These are phyloP conservation scores for Diphyllodes magnificus DNA, from an alignment of 2,113 vertebrate genomes.

Conservation along the genomic window DNA sequence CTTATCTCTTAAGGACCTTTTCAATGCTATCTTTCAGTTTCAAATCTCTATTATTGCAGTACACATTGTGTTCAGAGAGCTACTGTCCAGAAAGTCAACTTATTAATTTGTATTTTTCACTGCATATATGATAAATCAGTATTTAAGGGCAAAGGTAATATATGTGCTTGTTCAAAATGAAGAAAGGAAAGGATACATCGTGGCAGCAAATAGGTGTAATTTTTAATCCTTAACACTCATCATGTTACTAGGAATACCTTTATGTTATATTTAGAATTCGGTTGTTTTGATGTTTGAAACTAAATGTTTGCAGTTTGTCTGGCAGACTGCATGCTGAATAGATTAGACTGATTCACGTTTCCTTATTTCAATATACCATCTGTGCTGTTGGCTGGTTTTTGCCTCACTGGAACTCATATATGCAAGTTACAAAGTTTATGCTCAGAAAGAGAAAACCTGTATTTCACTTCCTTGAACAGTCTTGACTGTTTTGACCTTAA, in stretches of 20 bases:
- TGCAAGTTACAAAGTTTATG: background rate
- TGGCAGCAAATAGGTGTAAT: background rate
- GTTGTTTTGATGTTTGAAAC: constrained; percentile 49
- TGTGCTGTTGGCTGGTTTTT: constrained; percentile 46
- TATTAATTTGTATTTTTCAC: background rate
- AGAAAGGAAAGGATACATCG: background rate
- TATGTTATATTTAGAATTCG: background rate
- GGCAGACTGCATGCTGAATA: constrained; percentile 27
- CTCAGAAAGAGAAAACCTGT: background rate
- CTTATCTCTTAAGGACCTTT: background rate
- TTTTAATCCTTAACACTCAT: background rate
- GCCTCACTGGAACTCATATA: constrained; percentile 15
- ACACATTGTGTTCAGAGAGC: background rate
- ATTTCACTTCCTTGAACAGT: background rate
- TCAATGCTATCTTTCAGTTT: background rate
- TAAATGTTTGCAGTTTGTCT: constrained; percentile 54
- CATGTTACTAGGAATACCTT: background rate
- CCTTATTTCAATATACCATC: constrained; percentile 50
- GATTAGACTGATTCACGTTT: constrained; percentile 41
- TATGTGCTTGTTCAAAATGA: background rate
- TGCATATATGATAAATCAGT: background rate
- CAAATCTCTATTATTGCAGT: background rate
- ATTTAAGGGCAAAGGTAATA: background rate
- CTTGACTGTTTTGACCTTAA: background rate
- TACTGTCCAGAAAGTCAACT: background rate